A percentile compares a stretch with the other conserved stretches of the same genome.
Conservation (phyloP, 2,113 vertebrate species). For the Pygathrix nemaeus region DNA sequence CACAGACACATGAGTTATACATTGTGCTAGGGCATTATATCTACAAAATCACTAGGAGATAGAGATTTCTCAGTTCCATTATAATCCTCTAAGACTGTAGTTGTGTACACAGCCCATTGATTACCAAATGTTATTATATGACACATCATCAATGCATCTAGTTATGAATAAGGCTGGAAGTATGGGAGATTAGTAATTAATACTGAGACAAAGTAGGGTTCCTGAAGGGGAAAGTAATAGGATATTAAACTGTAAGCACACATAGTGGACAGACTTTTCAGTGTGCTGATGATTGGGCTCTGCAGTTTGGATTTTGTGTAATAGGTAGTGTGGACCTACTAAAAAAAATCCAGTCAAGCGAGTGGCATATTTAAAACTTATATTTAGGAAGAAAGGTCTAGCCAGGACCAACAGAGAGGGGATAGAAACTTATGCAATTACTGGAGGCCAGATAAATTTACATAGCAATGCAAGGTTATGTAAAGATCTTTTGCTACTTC, state of each 20-base stretch:
- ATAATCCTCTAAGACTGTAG: neutral
- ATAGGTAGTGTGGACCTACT: neutral
- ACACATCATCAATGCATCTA: neutral
- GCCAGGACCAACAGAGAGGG: rapidly evolving
- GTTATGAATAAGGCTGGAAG: neutral
- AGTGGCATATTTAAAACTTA: neutral
- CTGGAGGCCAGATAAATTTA: too few relatives aligned
- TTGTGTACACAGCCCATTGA: neutral
- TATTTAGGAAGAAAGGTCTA: neutral
- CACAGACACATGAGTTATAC: neutral
- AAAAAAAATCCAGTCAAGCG: neutral
- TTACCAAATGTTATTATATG: neutral
- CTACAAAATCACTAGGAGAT: neutral
- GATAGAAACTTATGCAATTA: neutral
- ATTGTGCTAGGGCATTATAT: neutral
- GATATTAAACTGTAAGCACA: neutral
- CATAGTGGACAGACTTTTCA: neutral
- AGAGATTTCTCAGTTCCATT: neutral
- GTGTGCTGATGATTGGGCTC: neutral
- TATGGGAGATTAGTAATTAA: neutral
- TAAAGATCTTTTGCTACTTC: neutral
- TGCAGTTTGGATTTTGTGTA: neutral
- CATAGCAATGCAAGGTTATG: neutral
- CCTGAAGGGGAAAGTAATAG: neutral
- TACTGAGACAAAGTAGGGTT: neutral